Evolutionary conservation across 2,797 vertebrate genomes (phyloP).

Genomic region (Lophius americanus): DNA sequence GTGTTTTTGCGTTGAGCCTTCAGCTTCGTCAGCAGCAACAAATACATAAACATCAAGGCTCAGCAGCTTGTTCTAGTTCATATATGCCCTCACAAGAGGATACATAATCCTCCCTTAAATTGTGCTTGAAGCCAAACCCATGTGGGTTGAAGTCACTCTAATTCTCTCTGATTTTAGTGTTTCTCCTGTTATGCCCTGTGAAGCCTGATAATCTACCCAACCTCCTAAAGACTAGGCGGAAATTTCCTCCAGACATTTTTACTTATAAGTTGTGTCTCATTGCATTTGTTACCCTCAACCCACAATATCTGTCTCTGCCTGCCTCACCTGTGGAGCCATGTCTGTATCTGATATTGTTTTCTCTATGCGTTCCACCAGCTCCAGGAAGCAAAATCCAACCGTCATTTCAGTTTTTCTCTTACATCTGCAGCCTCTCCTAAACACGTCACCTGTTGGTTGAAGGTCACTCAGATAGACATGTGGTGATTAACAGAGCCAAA

Average conservation of each 20-base stretch:
- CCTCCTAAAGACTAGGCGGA: not conserved
- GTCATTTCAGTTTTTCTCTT: slow-evolving; percentile 14
- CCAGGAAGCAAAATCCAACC: not conserved
- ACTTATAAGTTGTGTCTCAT: not conserved
- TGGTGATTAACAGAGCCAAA: slow-evolving; percentile 64
- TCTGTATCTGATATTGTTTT: not conserved
- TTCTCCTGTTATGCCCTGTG: slow-evolving; percentile 10
- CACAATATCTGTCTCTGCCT: slow-evolving; percentile 5
- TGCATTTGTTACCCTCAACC: not conserved
- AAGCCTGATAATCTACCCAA: slow-evolving; percentile 13
- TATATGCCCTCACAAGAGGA: slow-evolving; percentile 35
- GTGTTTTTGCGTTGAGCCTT: slow-evolving; percentile 38
- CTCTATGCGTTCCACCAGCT: not conserved
- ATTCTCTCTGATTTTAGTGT: not conserved
- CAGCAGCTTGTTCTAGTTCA: slow-evolving; percentile 37
- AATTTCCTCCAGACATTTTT: not conserved
- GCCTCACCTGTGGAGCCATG: not conserved
- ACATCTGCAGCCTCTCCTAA: slow-evolving; percentile 23
- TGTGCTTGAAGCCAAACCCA: slow-evolving; percentile 15
- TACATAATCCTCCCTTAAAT: not conserved
- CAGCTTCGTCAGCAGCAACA: slow-evolving; percentile 48
- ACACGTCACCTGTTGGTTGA: slow-evolving; percentile 69
- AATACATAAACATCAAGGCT: slow-evolving; percentile 38
- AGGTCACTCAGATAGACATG: slow-evolving; percentile 47
- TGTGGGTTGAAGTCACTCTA: slow-evolving; percentile 9